Base-by-base conservation (phyloP, 2,888 invertebrate genomes). In the Cynaeus angustus region DNA sequence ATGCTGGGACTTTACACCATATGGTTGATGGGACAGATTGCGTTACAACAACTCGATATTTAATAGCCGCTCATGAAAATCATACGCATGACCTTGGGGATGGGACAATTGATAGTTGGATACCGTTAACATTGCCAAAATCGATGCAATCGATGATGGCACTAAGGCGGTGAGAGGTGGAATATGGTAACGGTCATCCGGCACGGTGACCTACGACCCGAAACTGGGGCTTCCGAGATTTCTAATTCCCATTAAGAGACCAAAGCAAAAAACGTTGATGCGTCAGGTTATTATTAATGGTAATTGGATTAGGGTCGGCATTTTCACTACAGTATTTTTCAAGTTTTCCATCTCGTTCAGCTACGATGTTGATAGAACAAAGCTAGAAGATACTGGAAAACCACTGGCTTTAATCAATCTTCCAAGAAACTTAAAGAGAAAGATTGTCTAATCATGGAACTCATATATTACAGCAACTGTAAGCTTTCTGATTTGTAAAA, bases 21-120 rank as follows among this genome's bases (percentile, higher is more conserved):
- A 71, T 71, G 71, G 71, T 53, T 52, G 71, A 71, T 71, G 67
- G 67, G 58, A 56, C 48, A 48, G 66, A 70, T 70, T 70, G 68
- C 56, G 64, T 68, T 64, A 56, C 56, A 26, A 37, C 33, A 50
- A 58, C 48, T 37, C 10, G 50, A 52, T 14, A 28, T 61, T 66
- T 66, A 64, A 14, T 37, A 50, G 21, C 46, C 8, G 14, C 9
- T n/a, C n/a, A 3, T 10, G 61, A 46, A 61, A 26, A 61, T 21
- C 13, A 50, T 59, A 14, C 3, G 3, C 43, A 13, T 48, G 46
- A 16, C 59, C 59, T 59, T 46, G 59, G 5, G 46, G 59, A 33
- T 28, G 28, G 13, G 28, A 33, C 26, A 45, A 58, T 45, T 46
- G 9, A n/a, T 12, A 21, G 38, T 26, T 4, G 8, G 13, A 16